Percentiles rank a stretch among this genome's conserved stretches.
Conservation (phyloP, 2,888 invertebrate genomes). For the Lithophane leautieri region DNA sequence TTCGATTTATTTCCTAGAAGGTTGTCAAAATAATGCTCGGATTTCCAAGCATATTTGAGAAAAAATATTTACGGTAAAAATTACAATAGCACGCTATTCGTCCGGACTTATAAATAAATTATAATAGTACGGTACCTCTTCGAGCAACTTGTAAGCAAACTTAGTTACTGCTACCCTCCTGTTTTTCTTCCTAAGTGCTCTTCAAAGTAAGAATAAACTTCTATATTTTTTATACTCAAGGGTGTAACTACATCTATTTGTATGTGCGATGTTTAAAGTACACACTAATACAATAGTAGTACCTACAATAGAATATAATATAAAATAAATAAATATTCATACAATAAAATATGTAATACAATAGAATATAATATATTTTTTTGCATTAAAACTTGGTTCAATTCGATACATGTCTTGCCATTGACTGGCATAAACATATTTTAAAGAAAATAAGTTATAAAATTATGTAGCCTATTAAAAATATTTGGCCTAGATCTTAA, state of each 20-base stretch:
- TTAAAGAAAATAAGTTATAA: too few relatives aligned
- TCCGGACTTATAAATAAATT: conserved; percentile 11
- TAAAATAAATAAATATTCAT: too few relatives aligned
- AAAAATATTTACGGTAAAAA: not conserved
- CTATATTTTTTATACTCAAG: not conserved
- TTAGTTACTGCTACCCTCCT: conserved; percentile 11
- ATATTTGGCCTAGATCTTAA: too few relatives aligned
- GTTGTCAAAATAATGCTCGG: too few relatives aligned
- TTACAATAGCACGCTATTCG: not conserved
- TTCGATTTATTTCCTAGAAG: too few relatives aligned
- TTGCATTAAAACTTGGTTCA: too few relatives aligned
- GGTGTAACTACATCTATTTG: not conserved
- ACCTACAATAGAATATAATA: not conserved
- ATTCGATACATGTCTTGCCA: too few relatives aligned
- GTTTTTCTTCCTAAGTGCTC: conserved; percentile 30
- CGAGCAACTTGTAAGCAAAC: conserved; percentile 2
- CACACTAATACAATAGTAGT: too few relatives aligned
- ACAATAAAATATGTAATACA: too few relatives aligned
- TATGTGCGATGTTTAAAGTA: not conserved
- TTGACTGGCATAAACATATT: too few relatives aligned
- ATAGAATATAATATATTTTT: not conserved
- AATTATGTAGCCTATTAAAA: too few relatives aligned
- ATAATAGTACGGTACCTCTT: not conserved
- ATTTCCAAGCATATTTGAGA: too few relatives aligned
- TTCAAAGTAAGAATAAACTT: conserved; percentile 18